Conservation (phyloP, 2,113 vertebrate genomes). For the Bubo bubo region DNA sequence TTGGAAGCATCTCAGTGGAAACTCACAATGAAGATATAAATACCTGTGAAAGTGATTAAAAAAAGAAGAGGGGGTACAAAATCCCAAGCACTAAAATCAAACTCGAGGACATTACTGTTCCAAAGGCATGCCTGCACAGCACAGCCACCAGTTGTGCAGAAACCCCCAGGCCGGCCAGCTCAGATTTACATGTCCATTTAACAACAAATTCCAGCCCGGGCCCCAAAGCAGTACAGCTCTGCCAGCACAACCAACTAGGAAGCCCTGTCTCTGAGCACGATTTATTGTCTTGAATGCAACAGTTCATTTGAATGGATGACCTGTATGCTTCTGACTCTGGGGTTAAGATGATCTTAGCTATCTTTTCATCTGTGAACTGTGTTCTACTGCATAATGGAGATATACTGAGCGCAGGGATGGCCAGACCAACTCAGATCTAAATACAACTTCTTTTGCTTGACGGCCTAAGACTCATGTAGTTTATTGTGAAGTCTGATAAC, state of each 20-base stretch:
- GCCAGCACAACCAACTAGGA: not conserved
- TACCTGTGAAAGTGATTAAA: not conserved
- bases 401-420: not conserved
- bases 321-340: not conserved
- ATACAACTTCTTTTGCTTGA: not conserved
- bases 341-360: not conserved
- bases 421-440: not conserved
- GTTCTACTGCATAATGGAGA: not conserved
- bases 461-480: not conserved
- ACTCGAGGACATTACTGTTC: not conserved
- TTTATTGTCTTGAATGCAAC: not conserved
- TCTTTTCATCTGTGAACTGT: not conserved
- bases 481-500: not conserved
- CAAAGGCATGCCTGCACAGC: not conserved
- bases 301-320: not conserved
- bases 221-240: not conserved
- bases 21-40: not conserved
- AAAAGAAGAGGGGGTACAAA: not conserved
- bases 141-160: not conserved
- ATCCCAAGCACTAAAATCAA: not conserved
- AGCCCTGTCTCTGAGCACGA: not conserved
- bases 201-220: not conserved
- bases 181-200: not conserved
- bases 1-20: not conserved
- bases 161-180: not conserved